Conservation (phyloP, 2,888 invertebrate genomes). For the Idaea dimidiata region DNA sequence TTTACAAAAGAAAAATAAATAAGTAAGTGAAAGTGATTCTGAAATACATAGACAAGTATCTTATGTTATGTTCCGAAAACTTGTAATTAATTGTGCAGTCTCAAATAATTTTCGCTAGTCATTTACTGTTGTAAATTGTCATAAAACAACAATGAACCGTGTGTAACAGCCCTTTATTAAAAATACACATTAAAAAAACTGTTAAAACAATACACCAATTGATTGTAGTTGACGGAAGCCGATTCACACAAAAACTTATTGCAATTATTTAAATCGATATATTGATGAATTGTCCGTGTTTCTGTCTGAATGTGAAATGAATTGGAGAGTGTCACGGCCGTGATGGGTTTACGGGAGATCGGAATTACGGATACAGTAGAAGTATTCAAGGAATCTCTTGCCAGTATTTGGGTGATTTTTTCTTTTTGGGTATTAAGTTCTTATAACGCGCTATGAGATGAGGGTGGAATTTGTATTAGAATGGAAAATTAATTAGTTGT, state of each 20-base stretch:
- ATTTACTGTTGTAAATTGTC: neutral
- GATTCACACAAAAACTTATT: slow-evolving; percentile 46
- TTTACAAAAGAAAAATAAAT: too few species aligned
- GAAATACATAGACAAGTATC: too few species aligned
- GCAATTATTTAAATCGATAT: slow-evolving; percentile 52
- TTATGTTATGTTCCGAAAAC: too few species aligned
- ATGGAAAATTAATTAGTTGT: too few species aligned
- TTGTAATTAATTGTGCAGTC: too few species aligned
- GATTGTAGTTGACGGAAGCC: slow-evolving; percentile 40
- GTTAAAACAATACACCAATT: slow-evolving; percentile 45
- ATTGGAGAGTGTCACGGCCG: slow-evolving; percentile 40
- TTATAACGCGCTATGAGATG: too few species aligned
- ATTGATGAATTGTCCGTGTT: slow-evolving; percentile 42
- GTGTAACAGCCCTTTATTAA: slow-evolving; percentile 2
- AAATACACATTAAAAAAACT: slow-evolving; percentile 31
- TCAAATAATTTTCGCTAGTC: too few species aligned
- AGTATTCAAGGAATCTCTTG: neutral
- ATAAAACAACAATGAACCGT: slow-evolving; percentile 1
- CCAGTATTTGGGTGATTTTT: neutral
- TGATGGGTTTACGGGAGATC: slow-evolving; percentile 31
- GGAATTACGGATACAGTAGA: neutral
- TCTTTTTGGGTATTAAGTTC: neutral
- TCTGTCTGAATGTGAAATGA: slow-evolving; percentile 42
- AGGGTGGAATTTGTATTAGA: too few species aligned
- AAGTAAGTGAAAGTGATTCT: too few species aligned